Conservation (phyloP, 2,113 vertebrate species). For the Nycticebus coucang region DNA sequence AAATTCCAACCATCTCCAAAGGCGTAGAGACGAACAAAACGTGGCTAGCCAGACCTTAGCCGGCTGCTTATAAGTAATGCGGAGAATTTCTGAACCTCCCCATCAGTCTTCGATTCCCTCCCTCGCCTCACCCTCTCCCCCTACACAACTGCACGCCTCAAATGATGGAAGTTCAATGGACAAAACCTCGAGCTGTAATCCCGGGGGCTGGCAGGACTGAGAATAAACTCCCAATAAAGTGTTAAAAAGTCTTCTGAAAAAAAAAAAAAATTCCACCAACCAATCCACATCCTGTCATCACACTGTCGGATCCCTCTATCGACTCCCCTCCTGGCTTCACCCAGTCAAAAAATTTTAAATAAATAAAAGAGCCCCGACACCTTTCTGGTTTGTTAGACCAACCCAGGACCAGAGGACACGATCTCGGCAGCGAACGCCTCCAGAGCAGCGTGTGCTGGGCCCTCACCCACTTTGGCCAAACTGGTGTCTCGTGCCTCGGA, state of each 20-base stretch:
- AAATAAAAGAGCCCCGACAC: background rate
- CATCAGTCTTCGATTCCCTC: background rate
- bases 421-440: slow-evolving; percentile 28
- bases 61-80: slow-evolving; percentile 55
- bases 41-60: slow-evolving; percentile 48
- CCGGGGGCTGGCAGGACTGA: background rate
- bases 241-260: slow-evolving; percentile 54
- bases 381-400: background rate
- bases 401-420: background rate
- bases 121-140: background rate
- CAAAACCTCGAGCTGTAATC: slow-evolving; percentile 3
- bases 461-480: slow-evolving; percentile 47
- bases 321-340: background rate
- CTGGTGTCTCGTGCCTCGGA: slow-evolving; percentile 55
- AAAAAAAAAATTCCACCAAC: background rate
- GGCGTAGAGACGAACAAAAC: background rate
- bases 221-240: slow-evolving; percentile 68
- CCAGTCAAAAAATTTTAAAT: background rate
- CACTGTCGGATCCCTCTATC: background rate
- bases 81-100: slow-evolving; percentile 57
- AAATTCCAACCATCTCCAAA: slow-evolving; percentile 55
- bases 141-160: background rate
- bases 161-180: slow-evolving; percentile 13
- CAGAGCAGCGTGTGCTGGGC: slow-evolving; percentile 45
- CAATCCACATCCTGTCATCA: slow-evolving; percentile 46